Evolutionary conservation across 2,113 vertebrate genomes (phyloP), one percentile per base, ranked within the genome.

Genomic region (Cephalophus harveyi): DNA sequence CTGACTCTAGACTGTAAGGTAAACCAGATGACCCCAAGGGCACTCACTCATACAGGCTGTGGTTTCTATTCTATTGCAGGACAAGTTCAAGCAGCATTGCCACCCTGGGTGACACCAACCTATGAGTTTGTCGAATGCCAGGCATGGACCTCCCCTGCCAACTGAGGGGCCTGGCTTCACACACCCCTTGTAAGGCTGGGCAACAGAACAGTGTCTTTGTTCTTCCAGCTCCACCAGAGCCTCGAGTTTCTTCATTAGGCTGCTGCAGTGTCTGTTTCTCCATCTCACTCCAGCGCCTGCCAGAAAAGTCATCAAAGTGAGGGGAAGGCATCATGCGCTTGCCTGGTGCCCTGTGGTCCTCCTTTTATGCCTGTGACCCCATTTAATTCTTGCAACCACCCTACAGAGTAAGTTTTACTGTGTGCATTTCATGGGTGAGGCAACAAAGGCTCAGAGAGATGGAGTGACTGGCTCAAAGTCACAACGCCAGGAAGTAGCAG

Each of bases 381-480:
- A 10, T 25, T 91, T 62, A 83, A 91, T 76, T 55, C 46, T 50
- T 8, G 57, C 19, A 62, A 23, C 55, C 23, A 71, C 40, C 36
- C 48, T 78, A 62, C 16, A 48, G 71, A 87, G 54, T 25, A 59
- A 14, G 4, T 40, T 54, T 91, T 40, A 48, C 27, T 91, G 27
- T 9, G 11, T 43, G 57, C 19, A 36, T 91, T 91, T 97, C 40
- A 71, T 4, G 11, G 13, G 79, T 43, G 46, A 95, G 92, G 91
- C 95, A 94, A 96, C 87, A 67, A 62, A 97, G 95, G 91, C 83
- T 84, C 97, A 98, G 85, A 28, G 90, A 96, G 81, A 94, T 93
- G 93, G 96, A 97, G 95, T 28, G 92, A 98, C 89, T 87, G 81
- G 64, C 60, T 97, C 95, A 98, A 93, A 95, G 96, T 97, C 96